A percentile compares a stretch with the other conserved stretches of the same genome.
Evolutionary conservation across 2,888 invertebrate species (phyloP).

Genomic region (Exocentrus adspersus): DNA sequence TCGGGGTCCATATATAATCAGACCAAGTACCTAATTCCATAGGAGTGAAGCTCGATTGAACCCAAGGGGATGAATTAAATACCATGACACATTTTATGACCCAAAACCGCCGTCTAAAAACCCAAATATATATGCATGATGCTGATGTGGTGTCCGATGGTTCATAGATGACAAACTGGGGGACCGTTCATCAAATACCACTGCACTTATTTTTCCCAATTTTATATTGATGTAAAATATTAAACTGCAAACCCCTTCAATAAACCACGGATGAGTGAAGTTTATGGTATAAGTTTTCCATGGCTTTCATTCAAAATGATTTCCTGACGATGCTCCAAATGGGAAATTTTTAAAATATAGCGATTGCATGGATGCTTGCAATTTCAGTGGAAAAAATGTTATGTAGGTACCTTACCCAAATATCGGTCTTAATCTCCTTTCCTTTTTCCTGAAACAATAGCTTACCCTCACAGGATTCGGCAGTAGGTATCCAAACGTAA

Average conservation of each 20-base stretch:
- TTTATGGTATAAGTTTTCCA: too few species aligned
- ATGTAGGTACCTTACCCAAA: neutral
- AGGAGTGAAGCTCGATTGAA: conserved; percentile 46
- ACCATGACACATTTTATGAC: conserved; percentile 44
- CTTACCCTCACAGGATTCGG: conserved; percentile 19
- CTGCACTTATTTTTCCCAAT: neutral
- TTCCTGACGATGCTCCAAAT: too few species aligned
- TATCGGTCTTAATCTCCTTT: neutral
- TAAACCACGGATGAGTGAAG: too few species aligned
- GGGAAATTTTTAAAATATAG: too few species aligned
- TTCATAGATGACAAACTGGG: conserved; percentile 7
- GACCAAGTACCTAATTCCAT: conserved; percentile 42
- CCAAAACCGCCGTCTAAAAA: conserved; percentile 34
- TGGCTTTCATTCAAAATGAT: too few species aligned
- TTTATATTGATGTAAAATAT: too few species aligned
- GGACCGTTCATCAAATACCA: neutral
- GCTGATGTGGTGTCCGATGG: conserved; percentile 5
- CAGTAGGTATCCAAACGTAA: conserved; percentile 33
- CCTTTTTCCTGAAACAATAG: conserved; percentile 2
- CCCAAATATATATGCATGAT: conserved; percentile 11
- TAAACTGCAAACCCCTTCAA: too few species aligned
- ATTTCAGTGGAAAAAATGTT: neutral
- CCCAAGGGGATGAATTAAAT: conserved; percentile 50
- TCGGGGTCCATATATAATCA: conserved; percentile 50
- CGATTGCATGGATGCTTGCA: too few species aligned